Conservation (phyloP, 2,888 invertebrate genomes). For the Metopia argyrocephala region DNA sequence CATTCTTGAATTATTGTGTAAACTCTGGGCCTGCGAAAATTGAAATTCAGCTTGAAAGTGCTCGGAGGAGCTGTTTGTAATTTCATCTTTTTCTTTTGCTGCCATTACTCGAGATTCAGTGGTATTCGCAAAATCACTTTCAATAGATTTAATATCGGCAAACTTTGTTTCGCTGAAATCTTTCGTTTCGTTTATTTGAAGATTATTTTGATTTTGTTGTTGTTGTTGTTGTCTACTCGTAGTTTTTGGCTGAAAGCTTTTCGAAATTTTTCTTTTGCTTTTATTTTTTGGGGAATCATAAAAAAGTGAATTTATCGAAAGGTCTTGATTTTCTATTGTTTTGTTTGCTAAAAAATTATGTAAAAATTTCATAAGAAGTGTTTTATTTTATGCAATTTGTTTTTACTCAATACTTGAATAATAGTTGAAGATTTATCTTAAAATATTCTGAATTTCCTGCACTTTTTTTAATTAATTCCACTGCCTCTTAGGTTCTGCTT, state of each 20-base stretch:
- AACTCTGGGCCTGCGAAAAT: neutral
- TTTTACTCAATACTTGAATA: slow-evolving; percentile 34
- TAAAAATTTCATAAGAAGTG: slow-evolving; percentile 30
- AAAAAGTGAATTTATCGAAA: slow-evolving; percentile 8
- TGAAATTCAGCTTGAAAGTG: neutral
- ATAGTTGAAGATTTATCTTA: slow-evolving; percentile 47
- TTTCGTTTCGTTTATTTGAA: neutral
- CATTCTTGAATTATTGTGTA: too few species aligned
- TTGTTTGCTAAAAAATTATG: slow-evolving; percentile 34
- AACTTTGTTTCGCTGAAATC: too few species aligned
- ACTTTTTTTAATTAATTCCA: slow-evolving; percentile 50
- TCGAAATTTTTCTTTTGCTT: neutral
- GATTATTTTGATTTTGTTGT: neutral
- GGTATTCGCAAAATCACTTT: neutral
- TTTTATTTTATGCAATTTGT: slow-evolving; percentile 17
- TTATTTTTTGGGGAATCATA: neutral
- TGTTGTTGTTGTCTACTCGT: neutral
- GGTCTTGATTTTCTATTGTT: slow-evolving; percentile 15
- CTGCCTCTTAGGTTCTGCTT: slow-evolving; percentile 51
- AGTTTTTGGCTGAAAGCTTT: neutral
- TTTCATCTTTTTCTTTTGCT: neutral
- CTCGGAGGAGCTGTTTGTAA: neutral
- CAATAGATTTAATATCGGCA: neutral
- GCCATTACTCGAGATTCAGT: neutral
- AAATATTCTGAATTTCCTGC: slow-evolving; percentile 39